phyloP scores from a whole-genome alignment of 2,797 vertebrate species.

The Crenichthys baileyi region DNA sequence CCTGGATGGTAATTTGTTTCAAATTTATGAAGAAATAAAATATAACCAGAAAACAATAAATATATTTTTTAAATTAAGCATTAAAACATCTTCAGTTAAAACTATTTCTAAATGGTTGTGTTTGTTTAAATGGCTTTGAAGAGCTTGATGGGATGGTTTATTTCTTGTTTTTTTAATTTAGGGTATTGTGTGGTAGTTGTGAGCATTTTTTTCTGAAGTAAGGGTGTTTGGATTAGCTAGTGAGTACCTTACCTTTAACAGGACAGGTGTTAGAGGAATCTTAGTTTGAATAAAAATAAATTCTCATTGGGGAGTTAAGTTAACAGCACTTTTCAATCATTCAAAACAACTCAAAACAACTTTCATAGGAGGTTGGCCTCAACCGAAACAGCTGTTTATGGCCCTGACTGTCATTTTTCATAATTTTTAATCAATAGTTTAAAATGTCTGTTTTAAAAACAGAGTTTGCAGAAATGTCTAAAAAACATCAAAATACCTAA shows the following conservation, averaged over 20 bases:
- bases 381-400: background rate
- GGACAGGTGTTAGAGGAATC: background rate
- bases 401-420: background rate
- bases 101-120: background rate
- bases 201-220: background rate
- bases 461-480: background rate
- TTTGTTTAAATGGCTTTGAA: background rate
- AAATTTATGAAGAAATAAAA: background rate
- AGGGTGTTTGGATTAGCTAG: no score
- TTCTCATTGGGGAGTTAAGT: background rate
- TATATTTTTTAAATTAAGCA: background rate
- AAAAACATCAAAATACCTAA: background rate
- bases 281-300: background rate
- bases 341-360: background rate
- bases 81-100: background rate
- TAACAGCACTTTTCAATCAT: background rate
- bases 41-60: background rate
- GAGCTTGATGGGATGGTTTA: background rate
- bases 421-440: no score
- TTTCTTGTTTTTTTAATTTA: background rate
- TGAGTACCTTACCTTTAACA: background rate
- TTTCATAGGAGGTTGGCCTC: background rate
- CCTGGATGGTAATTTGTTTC: conserved; percentile 4
- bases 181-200: background rate
- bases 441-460: no score